Base-by-base conservation (phyloP, 2,888 invertebrate species). In the Pycnomerus fuliginosus region DNA sequence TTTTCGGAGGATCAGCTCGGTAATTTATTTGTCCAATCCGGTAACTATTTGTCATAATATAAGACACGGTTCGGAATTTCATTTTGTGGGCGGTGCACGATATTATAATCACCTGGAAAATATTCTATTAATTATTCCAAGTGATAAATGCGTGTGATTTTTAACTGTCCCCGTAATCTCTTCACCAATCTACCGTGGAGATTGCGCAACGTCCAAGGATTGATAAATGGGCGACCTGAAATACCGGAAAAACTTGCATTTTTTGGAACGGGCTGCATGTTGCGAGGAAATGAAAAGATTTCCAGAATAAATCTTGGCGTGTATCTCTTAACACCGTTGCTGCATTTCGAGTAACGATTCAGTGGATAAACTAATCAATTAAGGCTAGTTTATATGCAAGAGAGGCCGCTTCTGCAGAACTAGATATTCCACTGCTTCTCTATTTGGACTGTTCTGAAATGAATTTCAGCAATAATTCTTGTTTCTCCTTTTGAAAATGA, bases 351-450 rank as follows among this genome's bases (percentile, higher is more conserved):
- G 49, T 56, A 62, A 62, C 61, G 62, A 62, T 62, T 62, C 61
- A 61, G 56, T 52, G 56, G 62, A 62, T 62, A 62, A 62, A 60
- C 51, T 61, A 62, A 62, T 62, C 62, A 62, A 62, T 62, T 62
- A 61, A 50, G 55, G 51, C 54, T 56, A 58, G 58, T 62, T 61
- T 62, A 59, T 59, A 62, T 62, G 57, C 61, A 56, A 56, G 52
- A 60, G 61, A 59, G n/a, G n/a, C 50, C 52, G 56, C 56, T 55
- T 52, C 47, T 46, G 55, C 55, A 38, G 52, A 61, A 58, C 56
- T 60, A 58, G 56, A 57, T 56, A 52, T 57, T 57, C 59, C 41
- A 55, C 55, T 51, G 28, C n/a, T 7, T 10, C 40, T 40, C 33
- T 25, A 32, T 39, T 39, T 39, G 39, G 39, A 20, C n/a, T n/a